Conservation (phyloP, 2,888 invertebrate species). For the Eilema depressum region DNA sequence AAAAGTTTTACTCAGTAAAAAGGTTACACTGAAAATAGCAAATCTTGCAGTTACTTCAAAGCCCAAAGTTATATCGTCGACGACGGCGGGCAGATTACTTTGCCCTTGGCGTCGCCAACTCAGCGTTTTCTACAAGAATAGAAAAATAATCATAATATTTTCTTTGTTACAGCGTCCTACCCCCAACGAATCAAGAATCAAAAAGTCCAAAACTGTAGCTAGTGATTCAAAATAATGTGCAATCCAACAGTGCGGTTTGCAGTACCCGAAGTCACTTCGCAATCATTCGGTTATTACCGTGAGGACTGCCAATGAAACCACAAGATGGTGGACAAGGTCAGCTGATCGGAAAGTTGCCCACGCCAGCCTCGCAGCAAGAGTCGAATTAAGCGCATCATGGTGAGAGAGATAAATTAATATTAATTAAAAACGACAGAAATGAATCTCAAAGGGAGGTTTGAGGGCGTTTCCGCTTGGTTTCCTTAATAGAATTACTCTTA, state of each 20-base stretch:
- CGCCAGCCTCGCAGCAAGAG: slow-evolving; percentile 76
- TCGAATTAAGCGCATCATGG: slow-evolving; percentile 84
- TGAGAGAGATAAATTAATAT: slow-evolving; percentile 51
- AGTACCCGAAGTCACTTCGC: slow-evolving; percentile 44
- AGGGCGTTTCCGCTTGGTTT: slow-evolving; percentile 4
- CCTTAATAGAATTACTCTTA: slow-evolving; percentile 7
- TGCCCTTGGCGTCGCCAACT: background rate
- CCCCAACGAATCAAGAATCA: slow-evolving; percentile 42
- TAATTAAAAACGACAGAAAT: slow-evolving; percentile 20
- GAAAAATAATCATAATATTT: slow-evolving; percentile 17
- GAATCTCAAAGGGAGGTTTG: background rate
- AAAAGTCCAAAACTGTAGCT: slow-evolving; percentile 26
- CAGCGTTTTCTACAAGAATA: background rate
- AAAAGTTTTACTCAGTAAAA: background rate
- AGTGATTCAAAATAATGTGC: slow-evolving; percentile 58
- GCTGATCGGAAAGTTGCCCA: slow-evolving; percentile 81
- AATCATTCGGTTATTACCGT: slow-evolving; percentile 57
- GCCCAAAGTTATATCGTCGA: background rate
- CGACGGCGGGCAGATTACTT: background rate
- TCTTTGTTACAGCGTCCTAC: slow-evolving; percentile 51
- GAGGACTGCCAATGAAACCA: slow-evolving; percentile 70
- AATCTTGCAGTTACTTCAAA: background rate
- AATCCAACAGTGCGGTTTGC: slow-evolving; percentile 41
- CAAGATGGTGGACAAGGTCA: slow-evolving; percentile 83
- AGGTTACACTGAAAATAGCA: background rate